A percentile compares a stretch with the other conserved stretches of the same genome.
Evolutionary conservation across 2,113 vertebrate genomes (phyloP).

Genomic region (Furnarius figulus): DNA sequence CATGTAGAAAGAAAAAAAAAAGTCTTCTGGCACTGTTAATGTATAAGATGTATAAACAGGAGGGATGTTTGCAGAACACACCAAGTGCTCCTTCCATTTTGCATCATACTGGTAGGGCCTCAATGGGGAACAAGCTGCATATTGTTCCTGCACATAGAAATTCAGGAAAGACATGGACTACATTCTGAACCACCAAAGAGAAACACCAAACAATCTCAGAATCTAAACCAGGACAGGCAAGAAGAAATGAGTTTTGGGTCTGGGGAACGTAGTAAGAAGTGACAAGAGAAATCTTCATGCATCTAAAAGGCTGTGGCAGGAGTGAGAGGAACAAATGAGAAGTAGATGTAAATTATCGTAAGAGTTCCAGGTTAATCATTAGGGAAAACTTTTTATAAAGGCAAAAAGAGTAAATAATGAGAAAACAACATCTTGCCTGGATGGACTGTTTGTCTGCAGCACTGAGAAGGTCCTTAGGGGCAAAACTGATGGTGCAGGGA

Average conservation of each 20-base stretch:
- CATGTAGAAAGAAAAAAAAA: neutral
- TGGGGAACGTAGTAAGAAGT: neutral
- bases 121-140: rapidly evolving
- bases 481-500: neutral
- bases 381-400: neutral
- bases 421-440: neutral
- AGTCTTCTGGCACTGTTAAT: neutral
- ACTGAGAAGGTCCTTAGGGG: neutral
- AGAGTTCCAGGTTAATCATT: neutral
- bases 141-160: neutral
- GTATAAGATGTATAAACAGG: neutral
- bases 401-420: neutral
- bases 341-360: neutral
- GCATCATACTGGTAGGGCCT: neutral
- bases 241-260: neutral
- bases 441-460: neutral
- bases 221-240: neutral
- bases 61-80: neutral
- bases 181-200: neutral
- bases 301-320: neutral
- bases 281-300: neutral
- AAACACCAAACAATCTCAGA: neutral
- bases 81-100: neutral
- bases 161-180: neutral
- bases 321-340: neutral